These are phyloP conservation scores for Acanthisitta chloris DNA, from an alignment of 2,113 vertebrate genomes.

Conservation along the genomic window DNA sequence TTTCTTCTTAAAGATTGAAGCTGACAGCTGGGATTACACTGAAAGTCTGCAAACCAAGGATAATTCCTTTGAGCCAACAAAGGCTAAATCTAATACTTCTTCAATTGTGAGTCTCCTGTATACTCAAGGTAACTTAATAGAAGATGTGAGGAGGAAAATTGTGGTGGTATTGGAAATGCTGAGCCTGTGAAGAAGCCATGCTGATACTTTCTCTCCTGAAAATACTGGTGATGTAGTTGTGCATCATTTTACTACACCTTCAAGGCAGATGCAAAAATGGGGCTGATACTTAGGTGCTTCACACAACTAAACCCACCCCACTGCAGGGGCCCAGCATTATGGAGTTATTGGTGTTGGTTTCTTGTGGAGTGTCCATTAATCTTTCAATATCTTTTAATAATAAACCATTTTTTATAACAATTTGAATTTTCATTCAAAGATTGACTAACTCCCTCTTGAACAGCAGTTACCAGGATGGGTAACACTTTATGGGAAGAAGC, in stretches of 20 bases:
- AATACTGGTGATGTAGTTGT: accelerated
- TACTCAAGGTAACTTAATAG: neutral
- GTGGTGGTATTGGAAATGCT: neutral
- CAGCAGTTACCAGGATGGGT: neutral
- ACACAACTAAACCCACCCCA: neutral
- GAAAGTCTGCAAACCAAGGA: neutral
- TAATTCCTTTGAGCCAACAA: neutral
- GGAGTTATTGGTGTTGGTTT: accelerated
- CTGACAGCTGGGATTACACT: neutral
- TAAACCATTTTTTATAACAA: neutral
- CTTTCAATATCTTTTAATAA: too few species aligned
- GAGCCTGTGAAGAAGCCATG: too few species aligned
- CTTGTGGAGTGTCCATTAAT: neutral
- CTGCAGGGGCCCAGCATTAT: accelerated
- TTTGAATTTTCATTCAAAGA: neutral
- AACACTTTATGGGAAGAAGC: neutral
- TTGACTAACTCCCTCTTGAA: neutral
- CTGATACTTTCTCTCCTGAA: neutral
- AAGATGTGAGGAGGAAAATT: neutral
- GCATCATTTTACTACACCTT: neutral
- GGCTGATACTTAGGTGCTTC: neutral
- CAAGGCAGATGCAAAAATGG: neutral
- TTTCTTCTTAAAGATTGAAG: neutral
- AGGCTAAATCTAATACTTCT: neutral
- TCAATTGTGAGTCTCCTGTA: neutral